Percentiles rank a stretch among this genome's conserved stretches.
Conservation (phyloP, 2,888 invertebrate genomes). For the Melanotus villosus region DNA sequence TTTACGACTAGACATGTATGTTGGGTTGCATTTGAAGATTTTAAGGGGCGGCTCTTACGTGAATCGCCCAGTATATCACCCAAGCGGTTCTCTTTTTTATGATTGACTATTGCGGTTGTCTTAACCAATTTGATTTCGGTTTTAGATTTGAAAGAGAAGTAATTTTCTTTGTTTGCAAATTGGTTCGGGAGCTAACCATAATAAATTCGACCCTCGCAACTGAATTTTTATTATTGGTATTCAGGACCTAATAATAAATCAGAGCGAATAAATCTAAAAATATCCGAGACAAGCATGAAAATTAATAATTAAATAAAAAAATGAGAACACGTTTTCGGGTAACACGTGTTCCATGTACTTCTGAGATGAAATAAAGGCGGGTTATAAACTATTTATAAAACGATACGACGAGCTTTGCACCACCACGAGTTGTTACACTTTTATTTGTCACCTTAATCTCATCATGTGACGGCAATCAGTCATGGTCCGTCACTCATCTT, state of each 20-base stretch:
- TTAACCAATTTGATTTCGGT: too few relatives aligned
- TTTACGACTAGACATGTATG: too few relatives aligned
- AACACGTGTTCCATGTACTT: slow-evolving; percentile 29
- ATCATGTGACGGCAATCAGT: slow-evolving; percentile 66
- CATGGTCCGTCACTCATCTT: slow-evolving; percentile 64
- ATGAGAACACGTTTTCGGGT: slow-evolving; percentile 30
- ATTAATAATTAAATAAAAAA: slow-evolving; percentile 33
- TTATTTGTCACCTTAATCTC: slow-evolving; percentile 53
- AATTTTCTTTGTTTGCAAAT: too few relatives aligned
- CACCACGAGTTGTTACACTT: slow-evolving; percentile 38
- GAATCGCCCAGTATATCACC: too few relatives aligned
- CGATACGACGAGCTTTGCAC: slow-evolving; percentile 14
- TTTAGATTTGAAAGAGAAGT: too few relatives aligned
- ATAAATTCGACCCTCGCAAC: background rate
- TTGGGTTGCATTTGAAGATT: too few relatives aligned
- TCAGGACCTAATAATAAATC: slow-evolving; percentile 30
- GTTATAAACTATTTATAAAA: slow-evolving; percentile 34
- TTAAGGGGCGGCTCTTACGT: too few relatives aligned
- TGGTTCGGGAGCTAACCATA: background rate
- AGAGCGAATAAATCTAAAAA: slow-evolving; percentile 30
- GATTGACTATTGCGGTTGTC: too few relatives aligned
- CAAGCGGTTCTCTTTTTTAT: too few relatives aligned
- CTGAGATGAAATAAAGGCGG: slow-evolving; percentile 14
- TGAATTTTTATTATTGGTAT: slow-evolving; percentile 10
- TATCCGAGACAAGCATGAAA: slow-evolving; percentile 33